Percentiles rank a stretch among this genome's conserved stretches.
These are phyloP conservation scores for Pterocles burchelli DNA, from an alignment of 2,113 vertebrate species.

Conservation along the genomic window DNA sequence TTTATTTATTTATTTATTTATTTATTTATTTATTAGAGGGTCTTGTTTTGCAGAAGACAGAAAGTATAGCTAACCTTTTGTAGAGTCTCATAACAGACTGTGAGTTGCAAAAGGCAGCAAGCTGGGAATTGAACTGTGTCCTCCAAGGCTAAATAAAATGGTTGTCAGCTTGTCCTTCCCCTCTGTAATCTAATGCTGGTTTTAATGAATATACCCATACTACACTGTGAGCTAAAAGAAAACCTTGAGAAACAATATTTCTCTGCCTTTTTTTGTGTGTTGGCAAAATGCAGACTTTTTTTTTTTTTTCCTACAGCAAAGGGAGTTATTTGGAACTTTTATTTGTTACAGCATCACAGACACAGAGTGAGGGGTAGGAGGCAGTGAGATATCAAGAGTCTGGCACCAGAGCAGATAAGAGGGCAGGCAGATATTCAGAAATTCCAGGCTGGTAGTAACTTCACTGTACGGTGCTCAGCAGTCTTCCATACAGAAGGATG, in stretches of 20 bases:
- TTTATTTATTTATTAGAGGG: background rate
- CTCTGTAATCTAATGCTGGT: background rate
- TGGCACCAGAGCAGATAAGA: slow-evolving; percentile 30
- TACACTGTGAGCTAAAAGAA: background rate
- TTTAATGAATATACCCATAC: background rate
- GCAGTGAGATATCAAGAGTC: background rate
- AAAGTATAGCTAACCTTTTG: background rate
- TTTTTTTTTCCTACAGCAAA: background rate
- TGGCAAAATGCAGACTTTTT: background rate
- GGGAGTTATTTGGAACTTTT: slow-evolving; percentile 8
- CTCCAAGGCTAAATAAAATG: background rate
- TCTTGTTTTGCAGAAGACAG: background rate
- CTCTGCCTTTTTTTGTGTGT: background rate
- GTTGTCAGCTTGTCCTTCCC: background rate
- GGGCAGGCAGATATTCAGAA: slow-evolving; percentile 24
- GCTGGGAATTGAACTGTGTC: background rate
- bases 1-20: background rate
- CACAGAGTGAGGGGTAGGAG: background rate
- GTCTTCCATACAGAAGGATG: slow-evolving; percentile 9
- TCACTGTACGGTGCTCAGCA: slow-evolving; percentile 17
- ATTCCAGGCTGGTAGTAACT: slow-evolving; percentile 15
- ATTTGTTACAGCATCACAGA: background rate
- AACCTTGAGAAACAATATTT: background rate
- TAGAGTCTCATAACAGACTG: background rate
- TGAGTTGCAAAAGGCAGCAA: background rate